These are phyloP conservation scores for Megalops cyprinoides DNA, from an alignment of 2,797 vertebrate genomes.

Conservation along the genomic window DNA sequence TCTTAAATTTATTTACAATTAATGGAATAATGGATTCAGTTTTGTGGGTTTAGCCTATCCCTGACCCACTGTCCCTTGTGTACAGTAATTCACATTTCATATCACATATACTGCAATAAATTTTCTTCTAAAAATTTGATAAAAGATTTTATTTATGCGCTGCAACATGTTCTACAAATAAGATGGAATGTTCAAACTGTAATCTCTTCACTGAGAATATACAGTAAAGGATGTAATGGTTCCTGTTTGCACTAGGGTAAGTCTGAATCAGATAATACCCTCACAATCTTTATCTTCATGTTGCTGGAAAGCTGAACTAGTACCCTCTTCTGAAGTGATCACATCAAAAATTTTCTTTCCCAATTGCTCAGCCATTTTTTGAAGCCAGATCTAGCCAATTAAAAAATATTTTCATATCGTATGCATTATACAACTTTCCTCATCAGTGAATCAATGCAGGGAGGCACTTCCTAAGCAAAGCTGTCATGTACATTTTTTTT, in stretches of 20 bases:
- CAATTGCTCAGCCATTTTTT: not conserved
- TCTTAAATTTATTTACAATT: too few relatives aligned
- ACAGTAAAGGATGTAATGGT: not conserved
- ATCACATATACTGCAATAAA: not conserved
- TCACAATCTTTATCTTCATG: not conserved
- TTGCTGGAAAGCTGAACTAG: not conserved
- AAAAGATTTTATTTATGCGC: not conserved
- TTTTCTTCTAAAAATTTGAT: not conserved
- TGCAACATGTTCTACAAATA: slow-evolving; percentile 7
- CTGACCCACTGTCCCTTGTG: not conserved
- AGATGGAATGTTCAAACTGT: not conserved
- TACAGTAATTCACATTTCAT: not conserved
- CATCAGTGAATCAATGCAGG: not conserved
- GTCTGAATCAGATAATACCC: not conserved
- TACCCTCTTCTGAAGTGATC: not conserved
- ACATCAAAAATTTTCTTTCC: not conserved
- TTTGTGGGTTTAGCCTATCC: not conserved
- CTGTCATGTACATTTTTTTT: not conserved
- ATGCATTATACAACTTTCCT: not conserved
- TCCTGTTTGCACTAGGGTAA: not conserved
- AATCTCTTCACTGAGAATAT: slow-evolving; percentile 1
- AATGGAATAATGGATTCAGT: too few relatives aligned
- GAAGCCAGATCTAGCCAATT: not conserved
- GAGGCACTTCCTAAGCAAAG: not conserved
- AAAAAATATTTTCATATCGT: not conserved